Base-by-base conservation (phyloP, 2,113 vertebrate genomes). In the Plecturocebus donacophilus region DNA sequence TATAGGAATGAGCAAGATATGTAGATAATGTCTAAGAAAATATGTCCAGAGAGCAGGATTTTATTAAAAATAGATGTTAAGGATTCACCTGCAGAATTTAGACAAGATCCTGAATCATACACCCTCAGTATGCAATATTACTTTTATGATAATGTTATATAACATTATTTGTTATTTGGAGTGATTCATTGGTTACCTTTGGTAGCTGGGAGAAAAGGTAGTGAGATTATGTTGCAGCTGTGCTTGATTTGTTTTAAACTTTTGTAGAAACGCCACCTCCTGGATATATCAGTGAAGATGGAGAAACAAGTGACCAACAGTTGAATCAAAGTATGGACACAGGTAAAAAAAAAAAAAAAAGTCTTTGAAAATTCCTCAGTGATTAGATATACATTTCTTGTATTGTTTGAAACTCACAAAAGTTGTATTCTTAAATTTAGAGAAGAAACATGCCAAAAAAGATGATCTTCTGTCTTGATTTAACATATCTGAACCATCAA, bases 261-360 rank as follows among this genome's bases (percentile, higher is more conserved):
- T 97, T 88, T 77, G 20, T 98, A 99, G 99, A 99, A 99, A 99
- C 99, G 16, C 99, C 99, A 94, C 99, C 99, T 42, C 99, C 99
- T 19, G 99, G 99, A 30, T 99, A 99, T 97, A 99, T 99, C 98
- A 99, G 99, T 99, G 99, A 99, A 99, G 99, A 99, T 99, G 99
- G 99, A 96, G 99, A 99, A 98, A 99, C 99, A 35, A 99, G 99
- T 81, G 99, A 99, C 98, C 99, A 99, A 92, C 99, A 99, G 98
- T 98, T 99, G 99, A 99, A 99, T 99, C 99, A 99, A 99, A 99
- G 99, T 99, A 99, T 99, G 99, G 99, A 99, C 98, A 99, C 99
- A 99, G 99, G 99, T 99, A 97, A 98, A 91, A 91, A 70, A 73
- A 97, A 98, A 77, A 97, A 98, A 88, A 91, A 66, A 71, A 3